Evolutionary conservation across 2,797 vertebrate species (phyloP), one percentile per base, ranked within the genome.

Genomic region (Uromys caudimaculatus): DNA sequence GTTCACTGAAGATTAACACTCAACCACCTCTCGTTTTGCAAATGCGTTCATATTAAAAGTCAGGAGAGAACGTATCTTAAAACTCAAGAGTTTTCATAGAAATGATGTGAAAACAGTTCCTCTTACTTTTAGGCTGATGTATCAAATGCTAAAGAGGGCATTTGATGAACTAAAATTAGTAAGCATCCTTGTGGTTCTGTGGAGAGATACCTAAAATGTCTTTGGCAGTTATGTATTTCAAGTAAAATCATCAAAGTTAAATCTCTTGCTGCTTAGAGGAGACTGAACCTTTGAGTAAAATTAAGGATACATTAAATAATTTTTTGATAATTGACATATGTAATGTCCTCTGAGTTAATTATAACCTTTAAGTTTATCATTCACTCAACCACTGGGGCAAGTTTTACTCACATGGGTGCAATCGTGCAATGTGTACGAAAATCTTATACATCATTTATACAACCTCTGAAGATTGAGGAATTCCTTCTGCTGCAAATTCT

Each of bases 211-310:
- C 93, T 75, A 77, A 82, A 93, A 96, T 44, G 60, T 93, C 27
- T 58, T 84, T 67, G 85, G 54, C 60, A 81, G 21, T 86, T 92
- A 89, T 71, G 32, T 89, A 92, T 93, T 93, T 91, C 86, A 97
- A 94, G 58, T 76, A 85, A 94, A 96, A 96, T 82, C 50, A 95
- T 97, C 95, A 97, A 96, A 95, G 93, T 13, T 87, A 87, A 85
- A 83, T 87, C 92, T 78, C 75, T 86, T 69, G 47, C 86, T 96
- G 77, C 75, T 73, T 94, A 91, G 89, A 82, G 92, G 91, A 93
- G 29, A 62, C n/a, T 93, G 75, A 91, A 82, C 71, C 67, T 84
- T 96, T 97, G 81, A 81, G 32, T 85, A 54, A 97, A 77, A 75
- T 95, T 97, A 95, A 94, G 78, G 56, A 78, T 85, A 94, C 10